Conservation (phyloP, 1,140 invertebrate species). For the Teleopsis dalmanni region DNA sequence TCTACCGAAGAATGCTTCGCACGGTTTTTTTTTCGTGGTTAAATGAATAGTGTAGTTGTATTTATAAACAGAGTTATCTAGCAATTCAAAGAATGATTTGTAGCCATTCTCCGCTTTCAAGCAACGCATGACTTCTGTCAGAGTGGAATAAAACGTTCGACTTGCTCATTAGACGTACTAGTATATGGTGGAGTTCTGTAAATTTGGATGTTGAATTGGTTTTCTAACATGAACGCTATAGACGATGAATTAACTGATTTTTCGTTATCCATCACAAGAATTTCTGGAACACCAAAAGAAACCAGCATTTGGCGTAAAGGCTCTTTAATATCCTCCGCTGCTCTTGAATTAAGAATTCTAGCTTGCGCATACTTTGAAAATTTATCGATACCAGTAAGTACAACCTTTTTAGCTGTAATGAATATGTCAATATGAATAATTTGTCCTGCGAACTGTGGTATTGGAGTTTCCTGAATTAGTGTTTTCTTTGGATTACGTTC, state of each 20-base stretch:
- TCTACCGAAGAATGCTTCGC: too few relatives aligned
- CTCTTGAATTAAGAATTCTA: background rate
- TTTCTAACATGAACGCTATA: background rate
- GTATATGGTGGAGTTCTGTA: background rate
- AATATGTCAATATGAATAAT: conserved; percentile 3
- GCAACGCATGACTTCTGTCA: too few relatives aligned
- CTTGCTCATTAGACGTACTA: background rate
- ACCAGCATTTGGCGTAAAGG: background rate
- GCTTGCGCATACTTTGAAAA: background rate
- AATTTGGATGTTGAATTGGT: background rate
- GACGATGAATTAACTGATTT: background rate
- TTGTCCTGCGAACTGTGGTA: background rate
- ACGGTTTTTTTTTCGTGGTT: too few relatives aligned
- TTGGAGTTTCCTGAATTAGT: background rate
- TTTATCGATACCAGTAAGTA: background rate
- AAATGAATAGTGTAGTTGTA: too few relatives aligned
- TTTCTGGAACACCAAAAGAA: background rate
- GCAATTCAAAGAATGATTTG: too few relatives aligned
- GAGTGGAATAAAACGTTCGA: conserved; percentile 5
- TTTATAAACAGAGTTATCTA: too few relatives aligned
- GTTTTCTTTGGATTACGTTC: too few relatives aligned
- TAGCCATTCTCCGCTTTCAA: too few relatives aligned
- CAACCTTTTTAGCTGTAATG: background rate
- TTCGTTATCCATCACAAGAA: conserved; percentile 5
- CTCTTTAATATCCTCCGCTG: background rate